Conservation (phyloP, 2,113 vertebrate species). For the Bos javanicus region DNA sequence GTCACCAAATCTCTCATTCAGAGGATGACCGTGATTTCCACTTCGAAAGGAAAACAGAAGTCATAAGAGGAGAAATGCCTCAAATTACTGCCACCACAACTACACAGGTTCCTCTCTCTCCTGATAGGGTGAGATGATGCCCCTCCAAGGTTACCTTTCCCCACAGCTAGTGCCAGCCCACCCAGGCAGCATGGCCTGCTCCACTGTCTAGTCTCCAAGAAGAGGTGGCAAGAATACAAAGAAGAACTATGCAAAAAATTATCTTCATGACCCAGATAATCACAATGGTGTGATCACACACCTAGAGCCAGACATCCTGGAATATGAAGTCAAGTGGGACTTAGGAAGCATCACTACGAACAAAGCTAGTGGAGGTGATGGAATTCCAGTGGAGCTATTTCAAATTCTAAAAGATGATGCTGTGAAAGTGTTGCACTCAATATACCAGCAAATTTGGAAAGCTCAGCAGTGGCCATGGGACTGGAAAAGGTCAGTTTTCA, state of each 20-base stretch:
- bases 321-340: not conserved
- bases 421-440: not conserved
- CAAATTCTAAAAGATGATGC: not conserved
- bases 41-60: not conserved
- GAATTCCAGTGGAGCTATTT: not conserved
- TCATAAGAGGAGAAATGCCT: not conserved
- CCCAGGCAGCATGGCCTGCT: not conserved
- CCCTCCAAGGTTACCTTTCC: not conserved
- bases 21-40: not conserved
- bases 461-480: not conserved
- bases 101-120: not conserved
- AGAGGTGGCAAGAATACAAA: not conserved
- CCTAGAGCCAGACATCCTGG: not conserved
- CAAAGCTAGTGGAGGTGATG: no score
- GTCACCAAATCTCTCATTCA: not conserved
- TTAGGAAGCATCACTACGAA: not conserved
- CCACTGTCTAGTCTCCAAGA: not conserved
- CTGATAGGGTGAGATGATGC: not conserved
- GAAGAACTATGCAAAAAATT: not conserved
- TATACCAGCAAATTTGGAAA: not conserved
- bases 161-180: not conserved
- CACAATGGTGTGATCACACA: not conserved
- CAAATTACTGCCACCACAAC: not conserved
- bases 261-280: not conserved
- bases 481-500: not conserved